phyloP scores from a whole-genome alignment of 2,113 vertebrate species.

The Sterna hirundo region DNA sequence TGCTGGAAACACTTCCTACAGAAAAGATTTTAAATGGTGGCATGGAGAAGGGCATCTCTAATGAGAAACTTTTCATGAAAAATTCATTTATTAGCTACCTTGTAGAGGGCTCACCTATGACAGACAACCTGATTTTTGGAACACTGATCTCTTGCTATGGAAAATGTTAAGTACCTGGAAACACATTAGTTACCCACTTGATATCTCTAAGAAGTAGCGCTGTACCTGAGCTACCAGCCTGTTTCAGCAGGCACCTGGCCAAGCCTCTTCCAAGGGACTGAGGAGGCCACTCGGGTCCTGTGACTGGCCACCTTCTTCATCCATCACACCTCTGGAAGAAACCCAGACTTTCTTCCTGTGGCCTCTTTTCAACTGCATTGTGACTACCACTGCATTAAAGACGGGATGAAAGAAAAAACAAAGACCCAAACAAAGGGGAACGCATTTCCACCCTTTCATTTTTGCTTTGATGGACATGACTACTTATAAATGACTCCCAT shows the following conservation, averaged over 20 bases:
- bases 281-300: not conserved
- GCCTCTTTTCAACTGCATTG: not conserved
- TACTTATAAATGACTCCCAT: not conserved
- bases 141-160: not conserved
- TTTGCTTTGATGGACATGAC: not conserved
- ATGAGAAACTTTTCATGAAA: not conserved
- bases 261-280: not conserved
- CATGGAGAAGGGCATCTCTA: not conserved
- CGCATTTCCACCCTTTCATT: not conserved
- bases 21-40: not conserved
- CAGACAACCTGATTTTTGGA: not conserved
- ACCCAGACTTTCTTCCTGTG: not conserved
- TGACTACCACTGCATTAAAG: not conserved
- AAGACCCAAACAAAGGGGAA: not conserved
- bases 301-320: not conserved
- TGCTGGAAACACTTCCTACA: not conserved
- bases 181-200: fast-evolving
- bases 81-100: not conserved
- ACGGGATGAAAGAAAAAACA: not conserved
- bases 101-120: not conserved
- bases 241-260: not conserved
- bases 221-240: not conserved
- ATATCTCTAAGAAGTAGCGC: not conserved
- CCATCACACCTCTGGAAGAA: not conserved
- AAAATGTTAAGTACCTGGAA: not conserved